phyloP scores from a whole-genome alignment of 2,797 vertebrate genomes.

The Orientallactaga sibirica region DNA sequence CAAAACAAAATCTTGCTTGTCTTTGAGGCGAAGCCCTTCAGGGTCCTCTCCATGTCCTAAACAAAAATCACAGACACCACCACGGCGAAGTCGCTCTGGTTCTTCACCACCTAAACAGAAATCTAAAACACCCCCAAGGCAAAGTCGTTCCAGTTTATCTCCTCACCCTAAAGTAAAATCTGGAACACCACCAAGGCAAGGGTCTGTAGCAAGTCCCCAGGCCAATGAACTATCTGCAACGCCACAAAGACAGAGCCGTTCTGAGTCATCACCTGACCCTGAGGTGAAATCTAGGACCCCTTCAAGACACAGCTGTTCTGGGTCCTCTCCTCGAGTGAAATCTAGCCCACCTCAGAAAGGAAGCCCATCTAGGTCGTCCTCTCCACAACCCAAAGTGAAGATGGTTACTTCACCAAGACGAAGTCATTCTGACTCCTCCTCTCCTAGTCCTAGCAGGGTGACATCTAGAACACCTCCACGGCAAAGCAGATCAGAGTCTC shows the following conservation, averaged over 20 bases:
- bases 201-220: conserved; percentile 69
- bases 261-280: conserved; percentile 79
- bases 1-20: conserved; percentile 80
- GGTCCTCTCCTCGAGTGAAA: conserved; percentile 76
- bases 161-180: conserved; percentile 78
- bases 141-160: conserved; percentile 76
- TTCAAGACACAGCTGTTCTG: conserved; percentile 67
- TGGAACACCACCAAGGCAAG: conserved; percentile 75
- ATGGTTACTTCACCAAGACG: conserved; percentile 33
- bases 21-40: conserved; percentile 84
- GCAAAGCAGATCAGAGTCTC: conserved; percentile 78
- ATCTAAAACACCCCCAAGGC: conserved; percentile 78
- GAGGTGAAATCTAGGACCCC: conserved; percentile 76
- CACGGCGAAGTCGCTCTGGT: conserved; percentile 82
- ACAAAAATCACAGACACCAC: conserved; percentile 81
- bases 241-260: conserved; percentile 73
- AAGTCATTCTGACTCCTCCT: conserved; percentile 80
- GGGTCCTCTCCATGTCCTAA: conserved; percentile 81
- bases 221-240: conserved; percentile 65
- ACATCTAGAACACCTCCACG: conserved; percentile 67
- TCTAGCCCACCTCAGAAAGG: conserved; percentile 65
- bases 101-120: conserved; percentile 79
- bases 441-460: conserved; percentile 79
- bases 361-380: conserved; percentile 63
- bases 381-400: conserved; percentile 77